A percentile compares a stretch with the other conserved stretches of the same genome.
These are phyloP conservation scores for Achlya flavicornis DNA, from an alignment of 2,888 invertebrate species.

Conservation along the genomic window DNA sequence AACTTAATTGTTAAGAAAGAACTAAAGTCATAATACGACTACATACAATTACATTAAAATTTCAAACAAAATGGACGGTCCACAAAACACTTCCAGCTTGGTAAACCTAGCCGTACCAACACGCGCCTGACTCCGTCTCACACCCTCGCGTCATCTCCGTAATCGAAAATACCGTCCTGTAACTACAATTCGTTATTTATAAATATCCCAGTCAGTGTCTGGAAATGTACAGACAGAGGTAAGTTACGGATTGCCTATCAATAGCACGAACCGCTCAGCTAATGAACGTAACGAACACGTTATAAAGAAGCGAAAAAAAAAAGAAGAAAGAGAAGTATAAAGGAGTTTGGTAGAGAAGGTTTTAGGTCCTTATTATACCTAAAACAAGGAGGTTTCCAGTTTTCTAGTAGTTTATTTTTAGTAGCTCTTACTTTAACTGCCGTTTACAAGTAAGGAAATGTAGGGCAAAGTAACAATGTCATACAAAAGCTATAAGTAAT, in stretches of 20 bases:
- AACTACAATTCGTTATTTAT: slow-evolving; percentile 54
- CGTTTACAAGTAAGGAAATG: too few relatives aligned
- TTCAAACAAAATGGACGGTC: too few relatives aligned
- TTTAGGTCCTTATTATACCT: not conserved
- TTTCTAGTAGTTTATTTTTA: too few relatives aligned
- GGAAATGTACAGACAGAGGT: slow-evolving; percentile 44
- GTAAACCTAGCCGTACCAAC: slow-evolving; percentile 22
- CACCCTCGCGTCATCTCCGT: slow-evolving; percentile 53
- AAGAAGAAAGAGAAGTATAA: not conserved
- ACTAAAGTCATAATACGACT: too few relatives aligned
- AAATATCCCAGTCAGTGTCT: slow-evolving; percentile 42
- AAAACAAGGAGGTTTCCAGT: too few relatives aligned
- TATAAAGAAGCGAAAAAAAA: not conserved
- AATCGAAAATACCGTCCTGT: slow-evolving; percentile 55
- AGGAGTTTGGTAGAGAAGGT: not conserved
- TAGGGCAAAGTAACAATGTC: too few relatives aligned
- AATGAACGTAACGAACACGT: not conserved
- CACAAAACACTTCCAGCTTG: not conserved
- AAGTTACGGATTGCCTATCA: slow-evolving; percentile 45
- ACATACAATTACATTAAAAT: too few relatives aligned
- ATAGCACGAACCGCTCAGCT: slow-evolving; percentile 30
- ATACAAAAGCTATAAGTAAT: too few relatives aligned
- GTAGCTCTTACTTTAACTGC: too few relatives aligned
- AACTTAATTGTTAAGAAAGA: too few relatives aligned
- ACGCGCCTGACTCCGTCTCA: slow-evolving; percentile 36